Base-by-base conservation (phyloP, 92 coral and sea anemone species). In the Metridium senile region DNA sequence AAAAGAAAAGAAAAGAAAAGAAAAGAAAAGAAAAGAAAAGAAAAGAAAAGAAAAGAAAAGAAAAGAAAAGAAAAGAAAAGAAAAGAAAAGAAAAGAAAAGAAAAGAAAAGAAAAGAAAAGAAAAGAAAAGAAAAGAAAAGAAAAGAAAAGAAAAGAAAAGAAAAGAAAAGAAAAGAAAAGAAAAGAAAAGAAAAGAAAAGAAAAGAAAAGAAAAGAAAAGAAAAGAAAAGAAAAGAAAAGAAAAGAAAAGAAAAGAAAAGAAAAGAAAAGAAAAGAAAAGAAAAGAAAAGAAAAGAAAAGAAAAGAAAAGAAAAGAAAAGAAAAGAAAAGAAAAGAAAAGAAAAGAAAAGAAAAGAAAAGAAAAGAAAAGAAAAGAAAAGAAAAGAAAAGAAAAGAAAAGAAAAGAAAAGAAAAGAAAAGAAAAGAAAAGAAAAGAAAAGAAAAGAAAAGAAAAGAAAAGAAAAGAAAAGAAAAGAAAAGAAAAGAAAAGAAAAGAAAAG, bases 371-470 rank as follows among this genome's bases (percentile, higher is more conserved):
- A 10, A 70, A 62, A 33, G 35, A 75, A 1, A 70, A 58, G 28
- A 69, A 79, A 49, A 67, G 84, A 58, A 58, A 79, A 57, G 68
- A 68, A 21, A 29, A 61, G 47, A 27, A 1, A 29, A 32, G 64
- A 31, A 23, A 20, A 33, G 51, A 51, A 32, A 9, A 45, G 31
- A 23, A 59, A 64, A 28, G 46, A 34, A 35, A 54, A 59, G 69
- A 47, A 21, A 21, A 59, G 27, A 51, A 33, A 35, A 47, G 28
- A 33, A 22, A 64, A 45, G 45, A 22, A 59, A 72, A 34, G 78
- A 47, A 52, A 21, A 28, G 7, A 2, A 33, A 59, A 57, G n/a
- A 59, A 21, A 45, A 31, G 68, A 19, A 57, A 74, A 23, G 69
- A 35, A 45, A 33, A 1, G 66, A 23, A 23, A 33, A 45, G n/a